Evolutionary conservation across 2,113 vertebrate genomes (phyloP), one percentile per base, ranked within the genome.

Genomic region (Ophthalmolycus amberensis): DNA sequence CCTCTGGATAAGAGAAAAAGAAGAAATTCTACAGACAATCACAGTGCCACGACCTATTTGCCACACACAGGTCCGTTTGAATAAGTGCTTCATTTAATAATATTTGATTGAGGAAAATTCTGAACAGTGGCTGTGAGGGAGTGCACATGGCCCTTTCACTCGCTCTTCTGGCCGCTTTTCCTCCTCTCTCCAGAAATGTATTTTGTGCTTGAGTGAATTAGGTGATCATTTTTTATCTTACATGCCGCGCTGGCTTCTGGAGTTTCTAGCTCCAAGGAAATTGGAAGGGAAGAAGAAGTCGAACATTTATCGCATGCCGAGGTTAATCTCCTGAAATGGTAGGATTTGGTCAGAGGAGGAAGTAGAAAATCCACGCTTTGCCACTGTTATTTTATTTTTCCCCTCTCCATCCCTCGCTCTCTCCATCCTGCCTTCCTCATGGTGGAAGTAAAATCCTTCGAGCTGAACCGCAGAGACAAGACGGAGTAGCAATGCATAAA

Each of bases 151-250:
- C 11, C 29, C 25, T 67, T 18, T 48, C 37, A 37, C 15, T 63
- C 54, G 46, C 58, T 84, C 85, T 84, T 87, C 77, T 69, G 32
- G 80, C 85, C 22, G 77, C 89, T 87, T 87, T 85, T 77, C 71
- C 82, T 82, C 79, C 80, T 88, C 88, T 87, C 87, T 87, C 89
- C 91, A 90, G 94, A 94, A 95, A 95, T 95, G 93, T 95, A 96
- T 96, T 96, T 95, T 96, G 92, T 96, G 95, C 95, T 95, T 94
- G 95, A 96, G 90, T 95, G 95, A 95, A 95, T 95, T 95, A 95
- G 95, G 95, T 95, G 95, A 96, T 96, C 94, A 95, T 95, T 95
- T 95, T 95, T 95, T 95, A 95, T 96, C 95, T 96, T 92, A 91
- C 94, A 95, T 83, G 90, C 92, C 86, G 90, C 72, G 87, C 85